Evolutionary conservation across 2,888 invertebrate genomes (phyloP), one percentile per base, ranked within the genome.

Genomic region (Schizaphis graminum): DNA sequence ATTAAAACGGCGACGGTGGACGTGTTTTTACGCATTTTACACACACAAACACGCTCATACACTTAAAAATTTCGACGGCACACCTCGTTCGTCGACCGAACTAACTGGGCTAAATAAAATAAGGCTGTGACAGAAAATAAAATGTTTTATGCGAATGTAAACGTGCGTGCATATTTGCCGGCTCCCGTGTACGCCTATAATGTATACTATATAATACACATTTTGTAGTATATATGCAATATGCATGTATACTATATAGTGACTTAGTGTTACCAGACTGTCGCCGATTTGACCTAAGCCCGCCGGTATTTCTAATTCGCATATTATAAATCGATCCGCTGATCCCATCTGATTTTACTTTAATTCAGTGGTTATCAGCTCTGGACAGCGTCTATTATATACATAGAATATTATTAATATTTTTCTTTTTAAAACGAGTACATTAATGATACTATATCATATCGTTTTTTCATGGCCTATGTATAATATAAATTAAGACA

Each of bases 91-190:
- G n/a, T 28, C 61, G 21, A 44, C 90, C 47, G 21, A 77, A n/a
- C 61, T 77, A 44, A 89, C 44, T 47, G n/a, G n/a, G n/a, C n/a
- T n/a, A n/a, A n/a, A n/a, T n/a, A n/a, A n/a, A n/a, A 61, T 61
- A 21, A 28, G 89, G 44, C 47, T 61, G 89, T 61, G 90, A 67
- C n/a, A 77, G 77, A 84, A 91, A 77, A 77, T 91, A 77, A 77
- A 91, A 91, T 49, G 89, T 89, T 89, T 56, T 89, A 89, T 61
- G 89, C 56, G 91, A 85, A 91, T 56, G 84, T 84, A 91, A 91
- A 91, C 84, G 91, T 41, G 85, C 85, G 85, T 57, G 91, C 41
- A 91, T 44, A 44, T 91, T 91, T 56, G 3, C 47, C 77, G 49
- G 77, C 53, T 91, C 35, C 91, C n/a, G 53, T 85, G 10, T 49